Conservation (phyloP, 2,888 invertebrate genomes). For the Acleris cristana region DNA sequence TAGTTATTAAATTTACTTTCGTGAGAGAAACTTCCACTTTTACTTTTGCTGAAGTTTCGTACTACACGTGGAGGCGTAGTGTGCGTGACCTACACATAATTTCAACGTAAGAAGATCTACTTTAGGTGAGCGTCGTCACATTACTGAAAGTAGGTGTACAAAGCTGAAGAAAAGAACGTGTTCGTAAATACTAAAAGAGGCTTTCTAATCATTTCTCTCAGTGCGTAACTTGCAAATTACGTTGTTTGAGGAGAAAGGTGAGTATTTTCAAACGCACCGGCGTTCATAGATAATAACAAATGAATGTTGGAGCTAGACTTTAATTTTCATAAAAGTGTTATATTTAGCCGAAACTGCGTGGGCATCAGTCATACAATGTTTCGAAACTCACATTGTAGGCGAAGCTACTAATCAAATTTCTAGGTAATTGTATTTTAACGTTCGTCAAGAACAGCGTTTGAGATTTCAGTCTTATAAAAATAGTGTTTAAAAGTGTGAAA, state of each 20-base stretch:
- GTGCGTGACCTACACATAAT: conserved; percentile 2
- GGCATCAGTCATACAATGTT: conserved; percentile 14
- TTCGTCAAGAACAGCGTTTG: conserved; percentile 16
- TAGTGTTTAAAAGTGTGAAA: conserved; percentile 29
- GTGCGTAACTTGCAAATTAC: conserved; percentile 47
- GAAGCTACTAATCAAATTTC: conserved; percentile 35
- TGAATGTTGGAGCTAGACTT: conserved; percentile 47
- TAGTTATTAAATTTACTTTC: conserved; percentile 41
- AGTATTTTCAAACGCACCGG: conserved; percentile 45
- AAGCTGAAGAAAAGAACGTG: conserved; percentile 20
- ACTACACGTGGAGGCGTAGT: conserved; percentile 22
- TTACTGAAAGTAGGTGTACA: conserved; percentile 41
- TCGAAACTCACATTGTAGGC: conserved; percentile 21
- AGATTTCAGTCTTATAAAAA: conserved; percentile 16
- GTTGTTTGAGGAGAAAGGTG: conserved; percentile 71
- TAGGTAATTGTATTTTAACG: conserved; percentile 33
- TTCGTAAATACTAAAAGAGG: conserved; percentile 46
- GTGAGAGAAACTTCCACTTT: conserved; percentile 50
- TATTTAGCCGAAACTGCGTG: conserved; percentile 8
- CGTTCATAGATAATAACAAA: conserved; percentile 42
- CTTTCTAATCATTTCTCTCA: conserved; percentile 57
- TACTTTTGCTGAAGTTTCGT: conserved; percentile 49
- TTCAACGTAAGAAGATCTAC: conserved; percentile 34
- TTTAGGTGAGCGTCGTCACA: conserved; percentile 36
- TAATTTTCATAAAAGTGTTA: neutral